Percentiles rank a stretch among this genome's conserved stretches.
These are phyloP conservation scores for Tanytarsus gracilentus DNA, from an alignment of 2,888 invertebrate genomes.

Conservation along the genomic window DNA sequence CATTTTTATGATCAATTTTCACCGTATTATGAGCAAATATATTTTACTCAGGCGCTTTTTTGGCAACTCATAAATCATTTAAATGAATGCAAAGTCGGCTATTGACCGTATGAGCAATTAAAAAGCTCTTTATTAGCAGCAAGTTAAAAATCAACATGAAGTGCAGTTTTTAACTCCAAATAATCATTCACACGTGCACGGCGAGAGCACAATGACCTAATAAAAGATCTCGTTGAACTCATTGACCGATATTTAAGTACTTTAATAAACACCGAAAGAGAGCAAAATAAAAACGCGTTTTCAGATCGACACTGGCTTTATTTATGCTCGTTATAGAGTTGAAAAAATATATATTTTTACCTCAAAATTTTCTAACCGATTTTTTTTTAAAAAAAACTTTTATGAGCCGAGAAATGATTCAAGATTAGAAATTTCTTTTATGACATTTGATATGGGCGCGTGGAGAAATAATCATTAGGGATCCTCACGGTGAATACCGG, in stretches of 20 bases:
- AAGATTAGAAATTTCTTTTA: slow-evolving; percentile 23
- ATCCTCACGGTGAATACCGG: no score
- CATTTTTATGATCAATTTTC: slow-evolving; percentile 4
- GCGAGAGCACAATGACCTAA: slow-evolving; percentile 5
- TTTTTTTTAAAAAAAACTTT: not conserved
- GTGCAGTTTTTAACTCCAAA: not conserved
- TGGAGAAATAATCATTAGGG: not conserved
- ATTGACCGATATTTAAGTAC: slow-evolving; percentile 22
- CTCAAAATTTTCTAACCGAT: not conserved
- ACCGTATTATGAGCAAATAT: not conserved
- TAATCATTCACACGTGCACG: not conserved
- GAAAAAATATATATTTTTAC: no score
- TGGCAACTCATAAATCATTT: not conserved
- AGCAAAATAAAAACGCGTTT: not conserved
- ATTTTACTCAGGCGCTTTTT: not conserved
- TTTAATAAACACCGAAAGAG: not conserved
- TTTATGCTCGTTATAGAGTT: no score
- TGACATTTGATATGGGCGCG: not conserved
- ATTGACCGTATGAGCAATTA: no score
- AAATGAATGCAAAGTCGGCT: no score
- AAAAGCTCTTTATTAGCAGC: not conserved
- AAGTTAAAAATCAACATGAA: not conserved
- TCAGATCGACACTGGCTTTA: slow-evolving; percentile 2
- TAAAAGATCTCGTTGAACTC: not conserved
- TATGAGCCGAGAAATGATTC: not conserved